A percentile compares a stretch with the other conserved stretches of the same genome.
Conservation (phyloP, 2,888 invertebrate genomes). For the Pardosa pseudoannulata region DNA sequence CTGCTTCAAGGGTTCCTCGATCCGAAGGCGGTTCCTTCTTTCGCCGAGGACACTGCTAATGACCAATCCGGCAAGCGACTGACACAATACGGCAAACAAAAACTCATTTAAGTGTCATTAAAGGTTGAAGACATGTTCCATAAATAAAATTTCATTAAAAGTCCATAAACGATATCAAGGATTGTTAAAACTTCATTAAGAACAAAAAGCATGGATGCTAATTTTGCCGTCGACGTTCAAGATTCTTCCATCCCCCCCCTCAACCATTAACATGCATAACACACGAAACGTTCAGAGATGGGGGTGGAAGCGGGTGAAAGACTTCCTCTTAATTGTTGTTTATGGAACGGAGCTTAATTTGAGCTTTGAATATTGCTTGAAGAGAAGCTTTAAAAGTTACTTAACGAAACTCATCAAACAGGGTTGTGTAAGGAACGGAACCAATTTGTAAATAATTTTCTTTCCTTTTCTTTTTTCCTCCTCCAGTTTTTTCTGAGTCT, state of each 20-base stretch:
- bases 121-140: background rate
- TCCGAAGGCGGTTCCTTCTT: no score
- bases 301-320: no score
- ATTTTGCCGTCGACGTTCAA: background rate
- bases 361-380: background rate
- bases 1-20: no score
- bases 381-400: background rate
- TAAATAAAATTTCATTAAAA: conserved; percentile 19
- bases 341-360: background rate
- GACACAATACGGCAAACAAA: background rate
- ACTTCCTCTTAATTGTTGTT: background rate
- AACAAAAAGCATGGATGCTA: background rate
- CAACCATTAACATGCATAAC: background rate
- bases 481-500: no score
- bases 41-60: background rate
- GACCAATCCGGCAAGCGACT: background rate
- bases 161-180: background rate
- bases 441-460: no score
- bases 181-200: conserved; percentile 13
- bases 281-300: background rate
- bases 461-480: no score
- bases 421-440: no score
- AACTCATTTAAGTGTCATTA: conserved; percentile 6
- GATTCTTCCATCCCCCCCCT: no score
- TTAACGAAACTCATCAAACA: no score